phyloP scores from a whole-genome alignment of 2,888 invertebrate species.

The Linnaemya vulpina region DNA sequence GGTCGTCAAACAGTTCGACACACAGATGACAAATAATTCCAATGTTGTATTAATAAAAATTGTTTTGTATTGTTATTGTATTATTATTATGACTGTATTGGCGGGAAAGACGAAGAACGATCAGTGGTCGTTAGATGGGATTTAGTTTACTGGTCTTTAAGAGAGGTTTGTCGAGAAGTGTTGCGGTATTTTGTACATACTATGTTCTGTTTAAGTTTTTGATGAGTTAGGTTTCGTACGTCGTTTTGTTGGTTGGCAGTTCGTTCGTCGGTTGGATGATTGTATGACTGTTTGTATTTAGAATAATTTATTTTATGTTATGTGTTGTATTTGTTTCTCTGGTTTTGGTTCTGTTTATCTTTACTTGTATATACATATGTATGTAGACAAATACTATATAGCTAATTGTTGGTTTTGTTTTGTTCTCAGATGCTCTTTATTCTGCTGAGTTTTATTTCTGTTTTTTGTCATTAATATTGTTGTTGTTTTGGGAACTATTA shows the following conservation, averaged over 20 bases:
- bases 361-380: slow-evolving; percentile 22
- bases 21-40: slow-evolving; percentile 77
- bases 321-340: slow-evolving; percentile 55
- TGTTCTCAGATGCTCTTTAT: slow-evolving; percentile 60
- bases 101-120: slow-evolving; percentile 43
- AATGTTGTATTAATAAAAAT: slow-evolving; percentile 57
- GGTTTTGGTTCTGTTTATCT: slow-evolving; percentile 64
- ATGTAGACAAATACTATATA: no score
- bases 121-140: background rate
- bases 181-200: slow-evolving; percentile 33
- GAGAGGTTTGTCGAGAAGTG: slow-evolving; percentile 30
- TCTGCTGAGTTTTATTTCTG: slow-evolving; percentile 24
- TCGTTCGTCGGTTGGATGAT: slow-evolving; percentile 43
- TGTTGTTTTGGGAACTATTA: slow-evolving; percentile 73
- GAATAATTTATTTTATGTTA: slow-evolving; percentile 56
- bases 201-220: slow-evolving; percentile 53
- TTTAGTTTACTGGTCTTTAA: background rate
- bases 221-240: slow-evolving; percentile 61
- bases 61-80: slow-evolving; percentile 36
- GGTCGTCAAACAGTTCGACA: slow-evolving; percentile 72
- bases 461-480: slow-evolving; percentile 19
- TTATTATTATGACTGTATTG: slow-evolving; percentile 25
- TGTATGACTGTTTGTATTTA: slow-evolving; percentile 42
- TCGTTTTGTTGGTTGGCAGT: slow-evolving; percentile 48
- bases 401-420: slow-evolving; percentile 67